Base-by-base conservation (phyloP, 2,113 vertebrate genomes). In the Spilogale gracilis region DNA sequence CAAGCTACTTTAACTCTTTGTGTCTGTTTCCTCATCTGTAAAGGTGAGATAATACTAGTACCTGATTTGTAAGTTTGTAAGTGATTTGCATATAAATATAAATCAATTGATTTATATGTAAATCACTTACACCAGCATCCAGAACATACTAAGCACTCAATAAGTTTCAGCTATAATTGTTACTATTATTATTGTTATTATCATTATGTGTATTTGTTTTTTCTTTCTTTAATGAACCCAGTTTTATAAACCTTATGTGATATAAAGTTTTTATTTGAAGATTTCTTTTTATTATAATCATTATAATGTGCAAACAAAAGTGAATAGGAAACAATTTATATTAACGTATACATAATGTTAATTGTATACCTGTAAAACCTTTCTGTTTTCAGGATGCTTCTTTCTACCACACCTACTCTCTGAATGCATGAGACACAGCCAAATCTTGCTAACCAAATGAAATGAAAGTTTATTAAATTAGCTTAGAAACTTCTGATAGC, bases 381-480 rank as follows among this genome's bases (percentile, higher is more conserved):
- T 61, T 50, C 20, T 74, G 10, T 63, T 80, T 73, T 74, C 86
- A 88, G 14, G 18, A 63, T 50, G n/a, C 11, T 38, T 82, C n/a
- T 16, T 95, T 50, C 82, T 54, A 84, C 18, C 17, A 43, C 65
- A 6, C 2, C 9, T 12, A 6, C 11, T 92, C 3, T 87, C 32
- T 83, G 3, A 27, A 52, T 12, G 4, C 32, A 80, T 85, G 38
- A 78, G n/a, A 71, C 48, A 20, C 1, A 93, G 71, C 8, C 21
- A 96, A 85, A 71, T 91, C 3, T 48, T 20, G 50, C 17, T 76
- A 74, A 9, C 0, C 91, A 92, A 50, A 1, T 25, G 18, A 91
- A 88, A 80, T 80, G 3, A 61, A 73, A 92, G 21, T 89, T 89
- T 89, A 73, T 48, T 16, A 91, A 92, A 94, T 94, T 94, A 91